Evolutionary conservation across 2,797 vertebrate species (phyloP), one percentile per base, ranked within the genome.

Genomic region (Phalloptychus januarius): DNA sequence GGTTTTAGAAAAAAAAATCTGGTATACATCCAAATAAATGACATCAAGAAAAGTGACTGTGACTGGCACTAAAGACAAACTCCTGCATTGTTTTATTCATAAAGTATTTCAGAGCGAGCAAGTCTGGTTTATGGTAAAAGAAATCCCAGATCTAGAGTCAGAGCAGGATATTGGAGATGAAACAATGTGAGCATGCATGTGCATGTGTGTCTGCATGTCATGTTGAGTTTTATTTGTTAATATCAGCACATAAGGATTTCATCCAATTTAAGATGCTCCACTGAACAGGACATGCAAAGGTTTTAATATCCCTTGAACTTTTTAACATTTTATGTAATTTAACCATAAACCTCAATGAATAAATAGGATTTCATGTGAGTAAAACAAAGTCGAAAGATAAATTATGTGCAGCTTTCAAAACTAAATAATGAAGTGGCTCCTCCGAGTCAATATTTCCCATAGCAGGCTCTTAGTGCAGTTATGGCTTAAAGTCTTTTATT

Each of bases 11-110:
- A 52, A 75, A 79, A 58, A 52, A 75, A 76, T 80, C 40, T 56
- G 56, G 73, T 77, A 81, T 73, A 80, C 78, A 69, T 78, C 71
- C 46, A 61, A 77, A 84, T 42, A 67, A 76, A 65, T 80, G 44
- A 83, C 70, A 72, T 79, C 5, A 69, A 77, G 46, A 81, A 50
- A 74, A 48, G 12, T 10, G 16, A 31, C 23, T 23, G 71, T 7
- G 33, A 72, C 8, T 36, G n/a, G 31, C 25, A 15, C 67, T 44
- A 70, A 70, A 70, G 67, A 44, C 44, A 70, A 70, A 70, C 38
- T 70, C 67, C 65, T 12, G 65, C 20, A 46, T 36, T 42, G 36
- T 42, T 54, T 54, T 23, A 44, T 61, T 75, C 20, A 33, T 54
- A 18, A 63, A 31, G 42, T 3, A 48, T 75, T 75, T 75, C 16